Percentiles rank a stretch among this genome's conserved stretches.
These are phyloP conservation scores for Thelaira solivaga DNA, from an alignment of 2,888 invertebrate species.

Conservation along the genomic window DNA sequence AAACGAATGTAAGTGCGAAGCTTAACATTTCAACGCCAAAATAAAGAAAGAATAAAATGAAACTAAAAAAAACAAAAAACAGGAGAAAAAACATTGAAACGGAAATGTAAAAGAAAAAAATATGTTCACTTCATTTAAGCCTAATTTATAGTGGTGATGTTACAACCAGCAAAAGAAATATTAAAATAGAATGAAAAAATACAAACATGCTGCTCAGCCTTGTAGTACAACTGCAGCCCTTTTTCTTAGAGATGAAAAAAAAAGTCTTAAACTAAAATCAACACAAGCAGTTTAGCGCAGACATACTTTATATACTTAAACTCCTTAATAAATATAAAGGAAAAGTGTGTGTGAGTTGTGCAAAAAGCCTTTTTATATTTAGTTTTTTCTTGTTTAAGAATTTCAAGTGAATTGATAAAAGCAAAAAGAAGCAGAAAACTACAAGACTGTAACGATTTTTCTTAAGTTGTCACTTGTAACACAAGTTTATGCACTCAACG, in stretches of 20 bases:
- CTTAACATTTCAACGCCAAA: slow-evolving; percentile 48
- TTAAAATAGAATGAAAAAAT: background rate
- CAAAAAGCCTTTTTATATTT: slow-evolving; percentile 13
- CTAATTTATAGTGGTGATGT: slow-evolving; percentile 63
- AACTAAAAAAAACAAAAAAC: background rate
- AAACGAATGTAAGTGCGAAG: slow-evolving; percentile 35
- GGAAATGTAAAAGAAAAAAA: slow-evolving; percentile 40
- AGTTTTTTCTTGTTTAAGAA: slow-evolving; percentile 10
- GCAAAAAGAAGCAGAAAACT: slow-evolving; percentile 9
- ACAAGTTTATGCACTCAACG: slow-evolving; percentile 53
- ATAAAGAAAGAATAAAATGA: background rate
- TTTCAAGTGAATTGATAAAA: slow-evolving; percentile 13
- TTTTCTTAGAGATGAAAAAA: background rate
- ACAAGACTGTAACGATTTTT: slow-evolving; percentile 53
- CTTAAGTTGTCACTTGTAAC: slow-evolving; percentile 60
- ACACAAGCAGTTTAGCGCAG: slow-evolving; percentile 31
- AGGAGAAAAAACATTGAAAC: background rate
- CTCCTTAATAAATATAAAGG: background rate
- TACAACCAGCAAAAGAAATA: slow-evolving; percentile 19
- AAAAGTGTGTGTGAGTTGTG: slow-evolving; percentile 8
- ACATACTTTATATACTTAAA: too few relatives aligned
- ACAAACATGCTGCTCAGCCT: background rate
- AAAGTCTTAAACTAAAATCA: slow-evolving; percentile 20
- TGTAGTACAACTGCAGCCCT: background rate
- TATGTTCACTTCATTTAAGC: slow-evolving; percentile 62